These are phyloP conservation scores for Panthera uncia DNA, from an alignment of 2,113 vertebrate species.

Conservation along the genomic window DNA sequence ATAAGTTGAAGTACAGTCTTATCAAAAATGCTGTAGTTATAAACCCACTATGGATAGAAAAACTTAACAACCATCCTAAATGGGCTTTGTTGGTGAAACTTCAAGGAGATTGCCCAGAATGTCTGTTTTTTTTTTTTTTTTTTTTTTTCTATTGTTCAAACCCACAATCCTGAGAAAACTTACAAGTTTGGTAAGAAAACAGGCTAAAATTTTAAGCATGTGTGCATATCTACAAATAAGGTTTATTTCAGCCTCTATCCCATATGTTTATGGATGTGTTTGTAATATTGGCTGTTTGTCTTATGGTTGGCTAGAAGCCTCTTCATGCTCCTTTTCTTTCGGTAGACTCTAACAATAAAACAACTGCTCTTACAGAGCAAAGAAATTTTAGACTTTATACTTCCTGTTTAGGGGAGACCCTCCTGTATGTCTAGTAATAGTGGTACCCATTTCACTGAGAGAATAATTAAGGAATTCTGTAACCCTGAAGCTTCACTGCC, in stretches of 20 bases:
- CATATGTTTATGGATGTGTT: not conserved
- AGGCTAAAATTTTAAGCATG: not conserved
- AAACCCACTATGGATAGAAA: not conserved
- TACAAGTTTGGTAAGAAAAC: not conserved
- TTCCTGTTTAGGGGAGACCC: not conserved
- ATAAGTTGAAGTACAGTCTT: not conserved
- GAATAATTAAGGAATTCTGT: not conserved
- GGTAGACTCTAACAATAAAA: not conserved
- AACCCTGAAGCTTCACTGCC: not conserved
- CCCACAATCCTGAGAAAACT: not conserved
- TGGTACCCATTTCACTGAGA: not conserved
- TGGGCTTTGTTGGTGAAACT: not conserved
- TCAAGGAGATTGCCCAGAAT: not conserved
- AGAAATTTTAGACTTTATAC: not conserved
- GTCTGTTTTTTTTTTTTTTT: not conserved
- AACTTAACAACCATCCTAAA: not conserved
- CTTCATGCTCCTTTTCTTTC: not conserved
- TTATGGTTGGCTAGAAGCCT: not conserved
- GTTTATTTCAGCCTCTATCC: not conserved
- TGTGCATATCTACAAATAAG: not conserved
- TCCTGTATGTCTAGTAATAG: not conserved
- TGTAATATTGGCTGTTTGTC: not conserved
- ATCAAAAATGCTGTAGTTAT: not conserved
- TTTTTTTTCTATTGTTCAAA: not conserved
- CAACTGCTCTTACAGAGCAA: not conserved